Evolutionary conservation across 2,113 vertebrate species (phyloP), one percentile per base, ranked within the genome.

Genomic region (Cynopterus brachyotis): DNA sequence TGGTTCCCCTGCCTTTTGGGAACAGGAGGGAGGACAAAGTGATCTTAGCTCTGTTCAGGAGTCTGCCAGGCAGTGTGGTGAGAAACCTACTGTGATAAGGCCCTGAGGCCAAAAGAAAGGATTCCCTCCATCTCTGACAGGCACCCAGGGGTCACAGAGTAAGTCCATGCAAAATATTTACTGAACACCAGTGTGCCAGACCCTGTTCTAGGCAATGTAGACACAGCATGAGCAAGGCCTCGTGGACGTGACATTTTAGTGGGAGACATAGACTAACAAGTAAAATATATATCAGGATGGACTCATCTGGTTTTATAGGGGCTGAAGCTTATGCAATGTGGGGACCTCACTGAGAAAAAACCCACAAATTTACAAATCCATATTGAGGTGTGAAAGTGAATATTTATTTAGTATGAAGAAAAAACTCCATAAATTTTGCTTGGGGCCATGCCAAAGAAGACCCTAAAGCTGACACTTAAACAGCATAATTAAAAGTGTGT

Each of bases 401-500:
- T 47, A 55, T 55, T 96, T 84, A 24, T 60, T 60, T 57, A 82
- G 57, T 59, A 50, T 20, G 37, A 64, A 45, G 73, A 73, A 53
- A 69, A 15, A 62, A 55, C 35, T 76, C 42, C n/a, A 15, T 30
- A 66, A 28, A 72, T 32, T 42, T 7, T 62, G 37, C n/a, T 40
- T 60, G 50, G 12, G 73, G 9, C 42, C 1, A 0, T 57, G 67
- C 17, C 47, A 86, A 78, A n/a, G 60, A 50, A 70, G 42, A 30
- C 19, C 24, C 60, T 87, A 2, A 28, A 59, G 59, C n/a, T 64
- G 55, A 35, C 1, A 3, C 16, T 42, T 89, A 47, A 53, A 20
- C 9, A 50, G 32, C 1, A 0, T 6, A 1, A 53, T 81, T 24
- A n/a, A 1, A 35, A 19, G 11, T 3, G 16, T 62, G 17, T 32